Evolutionary conservation across 1,140 invertebrate genomes (phyloP), one percentile per base, ranked within the genome.

Genomic region (Aphaenogaster ashmeadi): DNA sequence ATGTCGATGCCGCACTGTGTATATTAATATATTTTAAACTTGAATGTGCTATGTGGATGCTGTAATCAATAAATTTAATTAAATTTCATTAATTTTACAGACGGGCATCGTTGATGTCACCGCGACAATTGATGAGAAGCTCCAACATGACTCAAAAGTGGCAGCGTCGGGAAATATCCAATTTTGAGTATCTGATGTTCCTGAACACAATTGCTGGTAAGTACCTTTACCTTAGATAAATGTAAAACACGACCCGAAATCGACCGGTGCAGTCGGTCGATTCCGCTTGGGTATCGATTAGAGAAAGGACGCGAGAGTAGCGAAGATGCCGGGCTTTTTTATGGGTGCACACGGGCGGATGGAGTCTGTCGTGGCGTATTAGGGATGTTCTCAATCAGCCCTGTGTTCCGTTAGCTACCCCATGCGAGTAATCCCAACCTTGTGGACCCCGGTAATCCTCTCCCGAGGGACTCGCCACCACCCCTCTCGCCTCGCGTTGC

Each of bases 141-240:
- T 99, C 99, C 11, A 99, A 99, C 95, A 99, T 99, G 99, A 99
- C 99, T 4, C 98, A 99, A 96, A 99, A 99, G 96, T 99, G 99
- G 99, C 99, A 99, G 95, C 96, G 99, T 13, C 96, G 99, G 36
- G 99, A 99, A 95, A 99, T 99, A 89, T 99, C 99, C 66, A 99
- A 99, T 96, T 99, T 99, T 95, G 99, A 99, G 94, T 99, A 99
- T 95, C 97, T 99, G 87, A 99, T 99, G 99, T 99, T 99, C 96
- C 97, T 99, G 75, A 99, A 99, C 95, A 99, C 99, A 7, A 99
- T 99, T 91, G 99, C 99, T 80, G 99, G 98, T 99, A 94, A 97
- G 97, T 95, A 74, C 74, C 38, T 75, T 67, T 78, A 44, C 11
- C 72, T 36, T 15, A 54, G 18, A 54, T n/a, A 33, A 67, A 67